Conservation (phyloP, 2,888 invertebrate genomes). For the Atrina japonica region DNA sequence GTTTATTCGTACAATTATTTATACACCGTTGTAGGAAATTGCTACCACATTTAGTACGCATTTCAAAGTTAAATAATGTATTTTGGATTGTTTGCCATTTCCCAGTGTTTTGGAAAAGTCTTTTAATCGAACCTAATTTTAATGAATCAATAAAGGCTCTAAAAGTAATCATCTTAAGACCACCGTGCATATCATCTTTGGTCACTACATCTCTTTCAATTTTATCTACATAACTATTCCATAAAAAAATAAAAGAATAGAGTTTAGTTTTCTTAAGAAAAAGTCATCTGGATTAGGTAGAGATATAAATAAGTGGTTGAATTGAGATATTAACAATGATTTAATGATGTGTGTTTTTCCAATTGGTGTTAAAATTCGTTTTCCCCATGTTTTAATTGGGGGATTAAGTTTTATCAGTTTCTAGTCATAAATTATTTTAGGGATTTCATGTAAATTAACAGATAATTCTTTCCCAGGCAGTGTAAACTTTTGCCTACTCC, state of each 20-base stretch:
- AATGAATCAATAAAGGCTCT: conserved; percentile 7
- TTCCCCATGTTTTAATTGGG: neutral
- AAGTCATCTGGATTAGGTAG: neutral
- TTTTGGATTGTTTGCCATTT: neutral
- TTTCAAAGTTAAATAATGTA: neutral
- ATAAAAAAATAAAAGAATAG: neutral
- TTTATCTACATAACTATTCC: conserved; percentile 4
- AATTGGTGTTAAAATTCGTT: conserved; percentile 1
- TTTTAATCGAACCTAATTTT: neutral
- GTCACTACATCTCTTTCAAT: conserved; percentile 11
- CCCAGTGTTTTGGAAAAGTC: neutral
- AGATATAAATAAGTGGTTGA: neutral
- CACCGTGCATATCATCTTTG: neutral
- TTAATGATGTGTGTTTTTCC: conserved; percentile 8
- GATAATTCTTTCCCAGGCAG: neutral
- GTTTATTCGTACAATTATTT: conserved; percentile 1
- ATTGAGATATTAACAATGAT: neutral
- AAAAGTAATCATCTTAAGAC: conserved; percentile 5
- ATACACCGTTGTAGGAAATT: neutral
- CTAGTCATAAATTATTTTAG: neutral
- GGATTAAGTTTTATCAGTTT: neutral
- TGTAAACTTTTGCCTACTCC: conserved; percentile 4
- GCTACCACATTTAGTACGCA: neutral
- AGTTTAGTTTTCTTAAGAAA: neutral
- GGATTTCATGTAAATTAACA: conserved; percentile 20